Conservation (phyloP, 2,888 invertebrate species). For the Strigamia maritima region DNA sequence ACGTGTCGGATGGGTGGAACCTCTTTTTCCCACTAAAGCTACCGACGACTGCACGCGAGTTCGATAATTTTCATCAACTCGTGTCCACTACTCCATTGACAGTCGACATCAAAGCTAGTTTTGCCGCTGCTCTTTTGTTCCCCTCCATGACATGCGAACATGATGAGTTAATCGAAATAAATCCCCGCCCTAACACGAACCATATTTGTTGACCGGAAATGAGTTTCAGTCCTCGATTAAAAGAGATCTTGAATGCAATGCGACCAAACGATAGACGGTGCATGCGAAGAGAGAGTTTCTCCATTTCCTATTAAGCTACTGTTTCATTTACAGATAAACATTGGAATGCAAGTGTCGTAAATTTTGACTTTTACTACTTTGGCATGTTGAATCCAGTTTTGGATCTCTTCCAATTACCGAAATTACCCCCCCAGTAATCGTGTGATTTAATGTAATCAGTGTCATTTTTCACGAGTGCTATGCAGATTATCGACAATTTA, state of each 20-base stretch:
- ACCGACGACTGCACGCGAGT: conserved; percentile 16
- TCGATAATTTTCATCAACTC: neutral
- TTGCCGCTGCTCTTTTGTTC: neutral
- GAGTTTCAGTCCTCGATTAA: neutral
- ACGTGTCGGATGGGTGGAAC: neutral
- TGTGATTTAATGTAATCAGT: neutral
- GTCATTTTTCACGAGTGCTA: too few relatives aligned
- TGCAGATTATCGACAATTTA: too few relatives aligned
- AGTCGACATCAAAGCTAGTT: neutral
- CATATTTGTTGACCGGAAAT: conserved; percentile 1
- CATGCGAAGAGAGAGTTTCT: neutral
- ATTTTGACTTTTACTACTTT: neutral
- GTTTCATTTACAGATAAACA: conserved; percentile 2
- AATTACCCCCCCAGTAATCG: neutral
- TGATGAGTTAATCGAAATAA: conserved; percentile 10
- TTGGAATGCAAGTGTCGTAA: neutral
- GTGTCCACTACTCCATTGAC: neutral
- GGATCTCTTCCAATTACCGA: neutral
- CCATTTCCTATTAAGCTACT: neutral
- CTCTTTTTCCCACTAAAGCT: neutral
- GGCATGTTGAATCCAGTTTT: neutral
- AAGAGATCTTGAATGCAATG: too few relatives aligned
- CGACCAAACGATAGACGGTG: too few relatives aligned
- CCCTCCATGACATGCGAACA: neutral
- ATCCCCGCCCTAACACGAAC: conserved; percentile 5